phyloP scores from a whole-genome alignment of 1,140 invertebrate genomes.

The Cecropterus lyciades region DNA sequence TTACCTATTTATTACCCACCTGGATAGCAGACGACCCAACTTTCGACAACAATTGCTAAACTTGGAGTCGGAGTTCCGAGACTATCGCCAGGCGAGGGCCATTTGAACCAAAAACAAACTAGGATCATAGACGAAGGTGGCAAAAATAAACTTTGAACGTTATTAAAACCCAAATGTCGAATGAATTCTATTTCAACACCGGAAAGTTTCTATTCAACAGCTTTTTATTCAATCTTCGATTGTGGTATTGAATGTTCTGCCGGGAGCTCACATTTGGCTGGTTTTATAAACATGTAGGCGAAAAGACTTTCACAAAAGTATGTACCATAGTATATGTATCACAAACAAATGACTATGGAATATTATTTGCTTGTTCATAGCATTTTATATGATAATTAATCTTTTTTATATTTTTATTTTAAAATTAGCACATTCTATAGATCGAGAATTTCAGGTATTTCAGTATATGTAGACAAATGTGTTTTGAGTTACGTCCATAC shows the following conservation, averaged over 20 bases:
- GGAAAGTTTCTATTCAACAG: conserved; percentile 26
- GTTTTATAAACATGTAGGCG: no score
- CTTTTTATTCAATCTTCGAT: conserved; percentile 25
- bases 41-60: conserved; percentile 28
- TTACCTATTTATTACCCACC: background rate
- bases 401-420: no score
- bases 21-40: conserved; percentile 19
- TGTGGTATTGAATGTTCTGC: conserved; percentile 14
- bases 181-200: conserved; percentile 20
- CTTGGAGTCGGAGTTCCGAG: background rate
- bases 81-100: conserved; percentile 15
- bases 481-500: no score
- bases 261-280: no score
- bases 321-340: no score
- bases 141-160: conserved; percentile 28
- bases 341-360: no score
- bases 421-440: no score
- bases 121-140: conserved; percentile 28
- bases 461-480: no score
- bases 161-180: conserved; percentile 18
- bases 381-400: no score
- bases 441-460: no score
- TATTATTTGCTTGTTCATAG: no score
- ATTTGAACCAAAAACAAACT: conserved; percentile 30
- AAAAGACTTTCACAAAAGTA: no score